These are phyloP conservation scores for Drosophila sturtevanti DNA, from an alignment of 1,140 invertebrate species.

Conservation along the genomic window DNA sequence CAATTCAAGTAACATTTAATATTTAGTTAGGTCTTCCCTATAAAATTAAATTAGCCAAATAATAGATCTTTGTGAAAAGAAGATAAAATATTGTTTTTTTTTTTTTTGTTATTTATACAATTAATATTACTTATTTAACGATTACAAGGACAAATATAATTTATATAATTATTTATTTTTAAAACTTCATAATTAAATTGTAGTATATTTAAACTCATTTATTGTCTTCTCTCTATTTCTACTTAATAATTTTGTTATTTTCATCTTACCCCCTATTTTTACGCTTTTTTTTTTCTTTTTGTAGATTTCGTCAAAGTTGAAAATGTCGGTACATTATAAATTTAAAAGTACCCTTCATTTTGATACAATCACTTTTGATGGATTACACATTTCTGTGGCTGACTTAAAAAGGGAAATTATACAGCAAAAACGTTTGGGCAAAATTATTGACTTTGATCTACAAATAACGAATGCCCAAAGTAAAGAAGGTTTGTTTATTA, in stretches of 20 bases:
- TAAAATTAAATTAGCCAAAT: too few relatives aligned
- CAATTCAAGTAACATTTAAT: too few relatives aligned
- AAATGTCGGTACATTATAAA: constrained; percentile 98
- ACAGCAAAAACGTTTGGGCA: constrained; percentile 96
- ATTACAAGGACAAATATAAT: too few relatives aligned
- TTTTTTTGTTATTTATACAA: too few relatives aligned
- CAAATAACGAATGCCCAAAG: constrained; percentile 98
- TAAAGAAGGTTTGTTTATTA: constrained; percentile 91
- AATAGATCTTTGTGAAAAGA: too few relatives aligned
- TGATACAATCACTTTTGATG: constrained; percentile 98
- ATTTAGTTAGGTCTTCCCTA: too few relatives aligned
- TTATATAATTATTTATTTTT: too few relatives aligned
- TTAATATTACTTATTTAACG: too few relatives aligned
- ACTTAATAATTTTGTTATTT: not conserved
- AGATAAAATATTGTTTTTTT: too few relatives aligned
- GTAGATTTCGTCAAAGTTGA: not conserved
- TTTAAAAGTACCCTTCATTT: constrained; percentile 97
- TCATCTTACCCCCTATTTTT: not conserved
- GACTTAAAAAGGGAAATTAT: constrained; percentile 98
- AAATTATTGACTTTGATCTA: constrained; percentile 97
- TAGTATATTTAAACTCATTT: too few relatives aligned
- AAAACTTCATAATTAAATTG: too few relatives aligned
- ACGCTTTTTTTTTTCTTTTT: not conserved
- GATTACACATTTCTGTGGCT: constrained; percentile 95
- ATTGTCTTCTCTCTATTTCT: not conserved